Conservation (phyloP, 2,797 vertebrate genomes). For the Benthosema pterotum region DNA sequence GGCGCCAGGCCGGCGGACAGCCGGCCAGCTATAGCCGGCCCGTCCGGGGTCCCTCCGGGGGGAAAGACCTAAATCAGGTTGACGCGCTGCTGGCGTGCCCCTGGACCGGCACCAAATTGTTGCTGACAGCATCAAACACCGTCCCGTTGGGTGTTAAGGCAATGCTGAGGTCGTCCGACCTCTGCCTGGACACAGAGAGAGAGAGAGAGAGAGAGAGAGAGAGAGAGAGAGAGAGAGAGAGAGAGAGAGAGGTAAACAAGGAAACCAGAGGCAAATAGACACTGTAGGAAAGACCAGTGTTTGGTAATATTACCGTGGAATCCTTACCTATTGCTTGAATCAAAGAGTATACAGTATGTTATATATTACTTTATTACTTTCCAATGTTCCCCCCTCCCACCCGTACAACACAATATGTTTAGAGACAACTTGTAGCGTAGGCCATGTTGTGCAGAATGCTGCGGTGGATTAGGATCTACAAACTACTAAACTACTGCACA, state of each 20-base stretch:
- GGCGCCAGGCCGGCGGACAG: constrained; percentile 25
- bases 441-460: too few relatives aligned
- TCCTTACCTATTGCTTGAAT: too few relatives aligned
- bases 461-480: too few relatives aligned
- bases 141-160: constrained; percentile 64
- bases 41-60: constrained; percentile 49
- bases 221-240: constrained; percentile 20
- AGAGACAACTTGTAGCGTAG: too few relatives aligned
- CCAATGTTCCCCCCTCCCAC: too few relatives aligned
- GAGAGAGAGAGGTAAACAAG: constrained; percentile 12
- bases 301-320: too few relatives aligned
- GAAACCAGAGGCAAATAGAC: constrained; percentile 22
- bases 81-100: constrained; percentile 67
- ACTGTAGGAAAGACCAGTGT: too few relatives aligned
- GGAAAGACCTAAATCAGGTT: constrained; percentile 62
- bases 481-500: too few relatives aligned
- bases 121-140: constrained; percentile 76
- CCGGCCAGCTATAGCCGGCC: too few relatives aligned
- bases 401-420: too few relatives aligned
- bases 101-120: constrained; percentile 58
- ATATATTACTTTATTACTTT: too few relatives aligned
- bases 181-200: constrained; percentile 42
- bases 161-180: constrained; percentile 61
- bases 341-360: too few relatives aligned
- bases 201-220: constrained; percentile 21